Conservation (phyloP, 2,888 invertebrate genomes). For the Dendrolimus pini region DNA sequence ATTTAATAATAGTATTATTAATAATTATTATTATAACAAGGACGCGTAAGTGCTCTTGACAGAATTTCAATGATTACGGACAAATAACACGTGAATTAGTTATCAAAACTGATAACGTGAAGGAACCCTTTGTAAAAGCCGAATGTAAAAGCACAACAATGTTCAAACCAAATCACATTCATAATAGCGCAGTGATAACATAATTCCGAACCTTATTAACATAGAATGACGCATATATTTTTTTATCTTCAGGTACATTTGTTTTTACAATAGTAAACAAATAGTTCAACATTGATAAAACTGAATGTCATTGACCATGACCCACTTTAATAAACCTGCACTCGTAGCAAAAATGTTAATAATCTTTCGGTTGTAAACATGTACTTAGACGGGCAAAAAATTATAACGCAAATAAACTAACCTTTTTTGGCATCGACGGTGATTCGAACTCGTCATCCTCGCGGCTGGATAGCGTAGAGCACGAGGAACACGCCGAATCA, state of each 20-base stretch:
- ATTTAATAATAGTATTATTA: too few species aligned
- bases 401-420: conserved; percentile 32
- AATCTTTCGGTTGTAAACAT: neutral
- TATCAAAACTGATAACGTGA: too few species aligned
- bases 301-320: neutral
- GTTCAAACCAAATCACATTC: too few species aligned
- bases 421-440: conserved; percentile 67
- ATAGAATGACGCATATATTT: neutral
- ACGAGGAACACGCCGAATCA: conserved; percentile 85
- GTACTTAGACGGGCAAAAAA: neutral
- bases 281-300: neutral
- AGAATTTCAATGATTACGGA: too few species aligned
- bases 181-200: too few species aligned
- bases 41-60: too few species aligned
- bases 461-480: conserved; percentile 84
- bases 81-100: too few species aligned
- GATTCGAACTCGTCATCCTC: conserved; percentile 79
- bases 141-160: too few species aligned
- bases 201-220: neutral
- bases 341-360: neutral
- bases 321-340: neutral
- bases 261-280: neutral
- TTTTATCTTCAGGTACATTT: neutral
- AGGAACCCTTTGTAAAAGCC: too few species aligned
- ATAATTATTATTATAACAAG: too few species aligned